A percentile compares a stretch with the other conserved stretches of the same genome.
Evolutionary conservation across 2,113 vertebrate genomes (phyloP).

Genomic region (Scolopax mira): DNA sequence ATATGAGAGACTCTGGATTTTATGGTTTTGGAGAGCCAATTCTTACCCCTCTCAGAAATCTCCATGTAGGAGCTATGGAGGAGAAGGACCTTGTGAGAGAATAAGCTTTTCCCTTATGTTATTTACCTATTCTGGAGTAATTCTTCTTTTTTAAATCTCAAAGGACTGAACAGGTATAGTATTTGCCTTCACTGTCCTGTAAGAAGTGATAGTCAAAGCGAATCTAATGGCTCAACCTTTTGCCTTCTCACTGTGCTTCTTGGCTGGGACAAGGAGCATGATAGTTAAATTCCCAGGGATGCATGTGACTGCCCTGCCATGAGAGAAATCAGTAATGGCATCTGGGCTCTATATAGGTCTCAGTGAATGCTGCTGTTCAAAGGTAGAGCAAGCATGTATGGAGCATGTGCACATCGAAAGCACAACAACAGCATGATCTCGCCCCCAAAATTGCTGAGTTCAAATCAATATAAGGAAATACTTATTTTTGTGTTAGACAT

Average conservation of each 20-base stretch:
- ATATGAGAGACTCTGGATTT: neutral
- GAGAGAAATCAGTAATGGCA: neutral
- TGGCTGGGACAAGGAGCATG: neutral
- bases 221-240: rapidly evolving
- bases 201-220: neutral
- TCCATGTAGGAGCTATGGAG: neutral
- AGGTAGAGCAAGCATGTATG: neutral
- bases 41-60: neutral
- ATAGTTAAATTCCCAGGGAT: neutral
- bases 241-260: neutral
- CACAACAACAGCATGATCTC: neutral
- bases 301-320: neutral
- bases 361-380: neutral
- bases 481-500: neutral
- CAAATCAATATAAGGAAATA: neutral
- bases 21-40: neutral
- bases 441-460: neutral
- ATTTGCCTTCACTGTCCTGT: neutral
- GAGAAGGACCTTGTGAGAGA: neutral
- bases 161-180: neutral
- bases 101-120: neutral
- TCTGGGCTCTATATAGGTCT: neutral
- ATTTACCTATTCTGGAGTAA: neutral
- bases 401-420: neutral
- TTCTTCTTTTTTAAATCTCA: neutral